Percentiles rank a stretch among this genome's conserved stretches.
Conservation (phyloP, 1,140 invertebrate species). For the Dinoponera quadriceps region DNA sequence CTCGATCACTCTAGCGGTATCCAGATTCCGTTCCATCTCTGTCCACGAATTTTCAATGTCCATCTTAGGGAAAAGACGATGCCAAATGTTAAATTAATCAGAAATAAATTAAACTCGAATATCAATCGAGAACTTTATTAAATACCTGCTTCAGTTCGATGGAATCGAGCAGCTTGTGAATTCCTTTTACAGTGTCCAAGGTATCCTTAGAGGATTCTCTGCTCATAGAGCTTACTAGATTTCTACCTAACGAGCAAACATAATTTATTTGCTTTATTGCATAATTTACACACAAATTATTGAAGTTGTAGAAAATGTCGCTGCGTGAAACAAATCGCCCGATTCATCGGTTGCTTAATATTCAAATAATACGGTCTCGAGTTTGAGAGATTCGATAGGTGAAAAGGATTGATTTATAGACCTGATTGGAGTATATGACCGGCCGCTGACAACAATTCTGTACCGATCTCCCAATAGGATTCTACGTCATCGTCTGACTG, state of each 20-base stretch:
- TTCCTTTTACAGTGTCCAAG: constrained; percentile 87
- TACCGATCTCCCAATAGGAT: constrained; percentile 76
- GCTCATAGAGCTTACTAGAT: constrained; percentile 74
- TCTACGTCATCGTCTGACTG: constrained; percentile 76
- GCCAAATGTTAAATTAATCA: not conserved
- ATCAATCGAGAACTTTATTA: not conserved
- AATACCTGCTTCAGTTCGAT: constrained; percentile 87
- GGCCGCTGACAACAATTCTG: constrained; percentile 72
- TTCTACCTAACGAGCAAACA: constrained; percentile 68
- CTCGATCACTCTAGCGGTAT: constrained; percentile 87
- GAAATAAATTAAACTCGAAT: constrained; percentile 3
- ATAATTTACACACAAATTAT: constrained; percentile 30
- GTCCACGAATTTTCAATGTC: constrained; percentile 88
- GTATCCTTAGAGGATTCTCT: constrained; percentile 87
- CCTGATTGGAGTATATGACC: constrained; percentile 78
- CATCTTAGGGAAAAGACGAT: constrained; percentile 68
- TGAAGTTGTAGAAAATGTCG: not conserved
- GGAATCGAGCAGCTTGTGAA: constrained; percentile 87
- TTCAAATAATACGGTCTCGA: constrained; percentile 15
- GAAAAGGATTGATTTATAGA: constrained; percentile 39
- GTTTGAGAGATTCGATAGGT: not conserved
- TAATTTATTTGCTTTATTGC: constrained; percentile 19
- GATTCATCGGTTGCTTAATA: constrained; percentile 18
- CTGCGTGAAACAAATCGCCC: not conserved
- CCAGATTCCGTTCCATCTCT: constrained; percentile 87